Percentiles rank a stretch among this genome's conserved stretches.
These are phyloP conservation scores for Cuniculus paca DNA, from an alignment of 2,797 vertebrate species.

Conservation along the genomic window DNA sequence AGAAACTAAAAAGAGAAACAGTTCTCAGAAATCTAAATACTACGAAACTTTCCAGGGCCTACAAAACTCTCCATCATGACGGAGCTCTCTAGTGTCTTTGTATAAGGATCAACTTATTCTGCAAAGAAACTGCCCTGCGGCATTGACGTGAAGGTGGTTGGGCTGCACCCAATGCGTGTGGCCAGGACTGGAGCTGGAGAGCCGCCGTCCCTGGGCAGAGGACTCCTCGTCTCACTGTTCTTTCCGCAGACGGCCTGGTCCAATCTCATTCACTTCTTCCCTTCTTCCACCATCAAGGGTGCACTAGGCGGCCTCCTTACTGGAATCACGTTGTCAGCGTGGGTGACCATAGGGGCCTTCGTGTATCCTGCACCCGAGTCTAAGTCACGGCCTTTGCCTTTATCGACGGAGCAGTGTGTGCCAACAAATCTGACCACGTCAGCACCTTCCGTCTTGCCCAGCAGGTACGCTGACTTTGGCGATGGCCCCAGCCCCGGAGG, in stretches of 20 bases:
- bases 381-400: slow-evolving; percentile 88
- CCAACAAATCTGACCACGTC: slow-evolving; percentile 82
- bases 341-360: slow-evolving; percentile 89
- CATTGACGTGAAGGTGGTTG: background rate
- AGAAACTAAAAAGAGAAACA: background rate
- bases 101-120: background rate
- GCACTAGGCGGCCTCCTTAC: slow-evolving; percentile 89
- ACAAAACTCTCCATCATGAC: background rate
- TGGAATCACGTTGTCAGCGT: slow-evolving; percentile 90
- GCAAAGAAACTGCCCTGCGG: background rate
- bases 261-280: background rate
- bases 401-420: slow-evolving; percentile 88
- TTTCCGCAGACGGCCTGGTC: background rate
- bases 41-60: too few species aligned
- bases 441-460: background rate
- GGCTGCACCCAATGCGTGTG: background rate
- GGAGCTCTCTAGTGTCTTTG: background rate
- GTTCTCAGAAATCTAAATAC: slow-evolving; percentile 1
- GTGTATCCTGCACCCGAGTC: slow-evolving; percentile 88
- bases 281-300: slow-evolving; percentile 86
- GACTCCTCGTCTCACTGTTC: background rate
- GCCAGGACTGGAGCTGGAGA: background rate
- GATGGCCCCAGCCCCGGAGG: background rate
- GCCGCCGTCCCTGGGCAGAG: background rate
- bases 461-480: slow-evolving; percentile 84